phyloP scores from a whole-genome alignment of 2,113 vertebrate species.

The Cavia porcellus region DNA sequence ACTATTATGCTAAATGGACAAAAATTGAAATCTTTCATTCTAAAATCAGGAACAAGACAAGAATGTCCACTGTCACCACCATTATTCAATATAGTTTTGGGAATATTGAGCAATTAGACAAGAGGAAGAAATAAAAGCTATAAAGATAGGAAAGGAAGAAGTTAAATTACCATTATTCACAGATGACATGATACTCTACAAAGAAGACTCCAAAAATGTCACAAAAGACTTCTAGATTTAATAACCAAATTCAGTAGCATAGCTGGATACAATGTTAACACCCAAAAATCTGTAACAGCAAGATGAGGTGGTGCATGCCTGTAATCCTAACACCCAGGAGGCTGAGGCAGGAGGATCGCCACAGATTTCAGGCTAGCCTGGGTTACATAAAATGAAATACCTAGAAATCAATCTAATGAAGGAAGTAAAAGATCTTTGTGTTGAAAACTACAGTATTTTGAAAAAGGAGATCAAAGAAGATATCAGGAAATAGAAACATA shows the following conservation, averaged over 20 bases:
- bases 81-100: neutral
- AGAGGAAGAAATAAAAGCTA: neutral
- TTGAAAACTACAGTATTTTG: neutral
- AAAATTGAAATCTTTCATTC: neutral
- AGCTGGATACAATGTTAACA: neutral
- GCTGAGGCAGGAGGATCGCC: neutral
- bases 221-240: neutral
- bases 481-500: neutral
- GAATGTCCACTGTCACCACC: neutral
- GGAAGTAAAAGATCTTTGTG: neutral
- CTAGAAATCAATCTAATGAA: neutral
- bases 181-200: neutral
- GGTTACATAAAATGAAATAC: neutral
- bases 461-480: neutral
- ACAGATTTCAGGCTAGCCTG: neutral
- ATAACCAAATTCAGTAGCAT: neutral
- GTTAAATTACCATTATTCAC: neutral
- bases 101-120: neutral
- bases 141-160: neutral
- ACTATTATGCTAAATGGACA: neutral
- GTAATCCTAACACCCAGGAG: neutral
- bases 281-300: neutral
- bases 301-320: neutral
- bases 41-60: neutral
- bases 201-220: neutral